Evolutionary conservation across 2,797 vertebrate genomes (phyloP).

Genomic region (Periophthalmus magnuspinnatus): DNA sequence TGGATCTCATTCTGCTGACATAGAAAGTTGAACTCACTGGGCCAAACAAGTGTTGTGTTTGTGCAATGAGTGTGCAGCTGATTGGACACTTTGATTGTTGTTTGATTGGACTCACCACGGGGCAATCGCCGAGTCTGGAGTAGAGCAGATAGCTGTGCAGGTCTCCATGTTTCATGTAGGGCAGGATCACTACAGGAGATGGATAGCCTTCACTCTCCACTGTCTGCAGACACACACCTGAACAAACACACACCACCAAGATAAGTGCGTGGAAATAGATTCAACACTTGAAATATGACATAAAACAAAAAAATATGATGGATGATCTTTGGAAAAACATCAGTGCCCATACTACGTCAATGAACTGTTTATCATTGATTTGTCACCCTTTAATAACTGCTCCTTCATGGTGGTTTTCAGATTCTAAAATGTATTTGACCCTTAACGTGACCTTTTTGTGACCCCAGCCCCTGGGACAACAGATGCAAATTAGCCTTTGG

Average conservation of each 20-base stretch:
- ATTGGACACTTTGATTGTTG: constrained; percentile 19
- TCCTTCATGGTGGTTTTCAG: no score
- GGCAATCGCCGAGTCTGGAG: constrained; percentile 86
- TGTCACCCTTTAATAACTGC: background rate
- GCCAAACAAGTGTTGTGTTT: constrained; percentile 6
- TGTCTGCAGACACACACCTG: constrained; percentile 92
- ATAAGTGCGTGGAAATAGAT: background rate
- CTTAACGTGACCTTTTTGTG: no score
- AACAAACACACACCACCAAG: constrained; percentile 11
- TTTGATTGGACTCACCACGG: constrained; percentile 77
- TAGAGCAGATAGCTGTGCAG: constrained; percentile 93
- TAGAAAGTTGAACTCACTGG: constrained; percentile 32
- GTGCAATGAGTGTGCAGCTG: constrained; percentile 21
- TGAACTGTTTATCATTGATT: background rate
- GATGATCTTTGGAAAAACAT: background rate
- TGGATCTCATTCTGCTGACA: constrained; percentile 48
- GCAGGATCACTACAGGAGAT: constrained; percentile 90
- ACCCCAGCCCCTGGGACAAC: no score
- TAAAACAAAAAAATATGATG: background rate
- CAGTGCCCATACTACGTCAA: background rate
- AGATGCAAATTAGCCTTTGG: no score
- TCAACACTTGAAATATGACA: background rate
- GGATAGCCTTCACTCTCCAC: constrained; percentile 91
- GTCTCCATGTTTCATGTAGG: constrained; percentile 93
- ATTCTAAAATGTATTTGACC: no score